Conservation (phyloP, 2,888 invertebrate genomes). For the Bimastos eiseni region DNA sequence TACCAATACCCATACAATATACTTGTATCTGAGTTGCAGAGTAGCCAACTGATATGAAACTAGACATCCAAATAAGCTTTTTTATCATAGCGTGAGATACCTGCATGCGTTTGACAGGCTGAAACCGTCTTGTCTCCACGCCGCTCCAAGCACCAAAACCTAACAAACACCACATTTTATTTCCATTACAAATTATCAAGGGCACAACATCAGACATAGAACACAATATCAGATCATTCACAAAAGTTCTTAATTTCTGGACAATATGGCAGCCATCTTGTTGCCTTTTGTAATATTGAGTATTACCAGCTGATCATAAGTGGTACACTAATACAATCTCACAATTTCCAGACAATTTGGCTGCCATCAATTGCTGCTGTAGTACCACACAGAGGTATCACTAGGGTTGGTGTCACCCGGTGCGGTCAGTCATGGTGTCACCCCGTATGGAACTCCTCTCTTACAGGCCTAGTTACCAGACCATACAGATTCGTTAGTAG, state of each 20-base stretch:
- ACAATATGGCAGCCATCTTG: not conserved
- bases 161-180: constrained; percentile 15
- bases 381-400: no score
- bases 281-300: no score
- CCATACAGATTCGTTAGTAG: no score
- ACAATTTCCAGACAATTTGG: no score
- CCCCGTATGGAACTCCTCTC: no score
- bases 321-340: not conserved
- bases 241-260: not conserved
- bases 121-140: constrained; percentile 73
- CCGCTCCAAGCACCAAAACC: constrained; percentile 79
- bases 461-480: no score
- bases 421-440: no score
- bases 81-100: constrained; percentile 64
- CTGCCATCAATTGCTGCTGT: constrained; percentile 26
- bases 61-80: not conserved
- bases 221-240: not conserved
- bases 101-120: constrained; percentile 84
- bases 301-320: not conserved
- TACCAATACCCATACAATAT: not conserved
- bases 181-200: not conserved
- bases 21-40: not conserved
- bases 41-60: not conserved
- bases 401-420: no score
- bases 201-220: not conserved